A percentile compares a stretch with the other conserved stretches of the same genome.
Evolutionary conservation across 2,888 invertebrate species (phyloP).

Genomic region (Diabrotica balteata): DNA sequence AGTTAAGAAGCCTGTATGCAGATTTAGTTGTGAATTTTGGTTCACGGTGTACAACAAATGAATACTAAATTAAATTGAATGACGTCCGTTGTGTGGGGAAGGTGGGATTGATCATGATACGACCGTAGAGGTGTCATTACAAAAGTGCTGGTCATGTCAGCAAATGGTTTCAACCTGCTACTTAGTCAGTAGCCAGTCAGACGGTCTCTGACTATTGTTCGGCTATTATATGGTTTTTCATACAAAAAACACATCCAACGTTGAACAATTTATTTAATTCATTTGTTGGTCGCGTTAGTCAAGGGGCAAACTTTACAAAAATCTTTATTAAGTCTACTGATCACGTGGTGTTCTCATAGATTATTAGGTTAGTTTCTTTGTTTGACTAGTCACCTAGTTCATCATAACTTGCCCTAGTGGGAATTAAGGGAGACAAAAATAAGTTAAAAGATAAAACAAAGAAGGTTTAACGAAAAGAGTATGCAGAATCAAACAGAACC

Average conservation of each 20-base stretch:
- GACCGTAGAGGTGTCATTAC: conserved; percentile 59
- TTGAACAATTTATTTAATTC: conserved; percentile 40
- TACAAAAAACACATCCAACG: conserved; percentile 44
- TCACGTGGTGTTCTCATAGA: too few relatives aligned
- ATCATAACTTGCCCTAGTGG: too few relatives aligned
- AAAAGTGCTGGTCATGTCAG: conserved; percentile 60
- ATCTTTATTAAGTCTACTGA: too few relatives aligned
- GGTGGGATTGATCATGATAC: conserved; percentile 55
- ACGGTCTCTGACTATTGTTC: conserved; percentile 55
- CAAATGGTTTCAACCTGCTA: conserved; percentile 61
- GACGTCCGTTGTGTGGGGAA: conserved; percentile 54
- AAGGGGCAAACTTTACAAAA: background rate
- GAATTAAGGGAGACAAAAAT: too few relatives aligned
- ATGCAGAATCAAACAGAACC: too few relatives aligned
- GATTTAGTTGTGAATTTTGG: too few relatives aligned
- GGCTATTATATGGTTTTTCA: conserved; percentile 50
- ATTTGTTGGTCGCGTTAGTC: conserved; percentile 36
- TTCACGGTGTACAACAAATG: conserved; percentile 35
- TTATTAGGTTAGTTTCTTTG: too few relatives aligned
- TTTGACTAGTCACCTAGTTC: too few relatives aligned
- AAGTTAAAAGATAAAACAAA: too few relatives aligned
- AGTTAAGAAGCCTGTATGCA: too few relatives aligned
- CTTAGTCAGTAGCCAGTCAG: conserved; percentile 61
- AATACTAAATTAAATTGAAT: conserved; percentile 58
- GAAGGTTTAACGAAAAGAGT: too few relatives aligned